phyloP scores from a whole-genome alignment of 2,113 vertebrate genomes.

The Haplochromis burtoni region DNA sequence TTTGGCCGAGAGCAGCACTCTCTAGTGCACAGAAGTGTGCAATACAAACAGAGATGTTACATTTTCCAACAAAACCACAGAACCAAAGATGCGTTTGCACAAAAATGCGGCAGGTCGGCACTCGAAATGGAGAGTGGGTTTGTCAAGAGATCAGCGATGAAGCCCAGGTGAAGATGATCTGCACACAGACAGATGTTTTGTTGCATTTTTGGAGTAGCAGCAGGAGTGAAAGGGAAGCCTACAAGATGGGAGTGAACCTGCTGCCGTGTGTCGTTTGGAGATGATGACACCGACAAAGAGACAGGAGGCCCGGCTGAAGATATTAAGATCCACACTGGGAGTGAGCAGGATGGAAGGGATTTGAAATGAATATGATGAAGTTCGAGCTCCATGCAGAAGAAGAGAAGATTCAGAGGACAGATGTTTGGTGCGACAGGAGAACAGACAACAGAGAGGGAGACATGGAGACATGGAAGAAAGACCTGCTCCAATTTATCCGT shows the following conservation, averaged over 20 bases:
- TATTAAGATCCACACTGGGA: neutral
- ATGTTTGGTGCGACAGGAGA: neutral
- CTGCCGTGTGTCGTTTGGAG: neutral
- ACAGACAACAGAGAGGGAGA: rapidly evolving
- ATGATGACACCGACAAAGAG: neutral
- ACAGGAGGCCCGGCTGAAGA: neutral
- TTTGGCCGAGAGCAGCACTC: rapidly evolving
- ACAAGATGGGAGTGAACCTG: neutral
- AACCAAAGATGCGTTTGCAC: rapidly evolving
- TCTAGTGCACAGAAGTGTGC: neutral
- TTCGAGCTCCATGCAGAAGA: neutral
- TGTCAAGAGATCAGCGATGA: rapidly evolving
- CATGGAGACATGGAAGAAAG: neutral
- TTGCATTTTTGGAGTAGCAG: neutral
- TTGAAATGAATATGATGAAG: neutral
- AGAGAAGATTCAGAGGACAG: neutral
- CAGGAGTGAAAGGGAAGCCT: neutral
- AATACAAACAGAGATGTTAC: neutral
- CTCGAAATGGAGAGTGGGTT: neutral
- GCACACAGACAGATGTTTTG: neutral
- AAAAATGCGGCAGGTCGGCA: rapidly evolving
- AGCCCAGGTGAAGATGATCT: neutral
- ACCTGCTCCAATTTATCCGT: neutral
- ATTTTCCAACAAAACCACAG: neutral
- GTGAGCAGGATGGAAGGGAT: neutral